phyloP scores from a whole-genome alignment of 2,113 vertebrate species.

The Balaenoptera acutorostrata region DNA sequence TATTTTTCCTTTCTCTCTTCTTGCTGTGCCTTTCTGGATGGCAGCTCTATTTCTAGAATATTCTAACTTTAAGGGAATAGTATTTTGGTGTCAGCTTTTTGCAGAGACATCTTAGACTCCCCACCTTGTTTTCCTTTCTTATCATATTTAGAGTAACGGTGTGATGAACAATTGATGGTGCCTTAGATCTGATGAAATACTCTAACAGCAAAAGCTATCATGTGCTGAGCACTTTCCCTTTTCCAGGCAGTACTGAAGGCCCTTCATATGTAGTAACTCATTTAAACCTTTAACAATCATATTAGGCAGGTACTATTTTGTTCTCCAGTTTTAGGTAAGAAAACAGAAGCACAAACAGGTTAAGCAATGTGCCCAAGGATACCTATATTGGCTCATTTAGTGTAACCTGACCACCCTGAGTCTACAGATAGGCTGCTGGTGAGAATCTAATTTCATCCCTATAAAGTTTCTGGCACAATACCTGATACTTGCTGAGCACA shows the following conservation, averaged over 20 bases:
- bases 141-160: not conserved
- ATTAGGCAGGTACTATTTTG: not conserved
- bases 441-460: not conserved
- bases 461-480: not conserved
- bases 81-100: not conserved
- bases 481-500: not conserved
- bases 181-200: not conserved
- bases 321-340: not conserved
- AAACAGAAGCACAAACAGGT: not conserved
- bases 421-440: not conserved
- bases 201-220: not conserved
- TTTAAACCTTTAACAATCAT: not conserved
- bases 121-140: not conserved
- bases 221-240: not conserved
- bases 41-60: not conserved
- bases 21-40: conserved; percentile 5
- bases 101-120: not conserved
- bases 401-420: not conserved
- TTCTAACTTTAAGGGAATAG: not conserved
- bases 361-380: not conserved
- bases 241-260: not conserved
- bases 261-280: not conserved
- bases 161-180: not conserved
- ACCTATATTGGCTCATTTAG: not conserved
- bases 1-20: not conserved